A percentile compares a stretch with the other conserved stretches of the same genome.
These are phyloP conservation scores for Amphilophus citrinellus DNA, from an alignment of 2,113 vertebrate genomes.

Conservation along the genomic window DNA sequence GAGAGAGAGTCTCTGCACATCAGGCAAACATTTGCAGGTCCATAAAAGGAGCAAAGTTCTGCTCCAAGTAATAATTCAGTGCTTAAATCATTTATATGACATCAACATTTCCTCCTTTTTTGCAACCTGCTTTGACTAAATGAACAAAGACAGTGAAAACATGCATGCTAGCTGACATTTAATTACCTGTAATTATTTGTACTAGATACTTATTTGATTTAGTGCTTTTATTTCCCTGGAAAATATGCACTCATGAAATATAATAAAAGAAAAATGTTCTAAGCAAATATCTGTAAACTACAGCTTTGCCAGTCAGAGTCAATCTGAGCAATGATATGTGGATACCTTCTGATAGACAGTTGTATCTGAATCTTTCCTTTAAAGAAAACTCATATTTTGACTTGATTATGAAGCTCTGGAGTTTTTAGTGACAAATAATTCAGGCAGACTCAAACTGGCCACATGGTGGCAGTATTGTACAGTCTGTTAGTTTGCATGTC, in stretches of 20 bases:
- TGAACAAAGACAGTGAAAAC: not conserved
- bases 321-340: not conserved
- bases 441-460: not conserved
- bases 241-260: not conserved
- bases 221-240: not conserved
- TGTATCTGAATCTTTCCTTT: not conserved
- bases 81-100: not conserved
- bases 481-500: not conserved
- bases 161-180: not conserved
- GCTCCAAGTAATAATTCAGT: not conserved
- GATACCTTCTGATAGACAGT: not conserved
- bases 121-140: not conserved
- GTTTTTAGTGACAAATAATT: too few relatives aligned
- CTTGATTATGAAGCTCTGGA: too few relatives aligned
- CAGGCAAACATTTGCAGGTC: too few relatives aligned
- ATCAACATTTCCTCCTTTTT: not conserved
- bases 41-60: not conserved
- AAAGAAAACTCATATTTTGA: not conserved
- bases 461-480: conserved; percentile 49
- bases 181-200: not conserved
- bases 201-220: not conserved
- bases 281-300: not conserved
- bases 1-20: not conserved
- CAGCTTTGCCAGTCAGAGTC: not conserved
- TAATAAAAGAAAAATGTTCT: not conserved